Evolutionary conservation across 2,888 invertebrate genomes (phyloP), one percentile per base, ranked within the genome.

Genomic region (Pediacus dermestoides): DNA sequence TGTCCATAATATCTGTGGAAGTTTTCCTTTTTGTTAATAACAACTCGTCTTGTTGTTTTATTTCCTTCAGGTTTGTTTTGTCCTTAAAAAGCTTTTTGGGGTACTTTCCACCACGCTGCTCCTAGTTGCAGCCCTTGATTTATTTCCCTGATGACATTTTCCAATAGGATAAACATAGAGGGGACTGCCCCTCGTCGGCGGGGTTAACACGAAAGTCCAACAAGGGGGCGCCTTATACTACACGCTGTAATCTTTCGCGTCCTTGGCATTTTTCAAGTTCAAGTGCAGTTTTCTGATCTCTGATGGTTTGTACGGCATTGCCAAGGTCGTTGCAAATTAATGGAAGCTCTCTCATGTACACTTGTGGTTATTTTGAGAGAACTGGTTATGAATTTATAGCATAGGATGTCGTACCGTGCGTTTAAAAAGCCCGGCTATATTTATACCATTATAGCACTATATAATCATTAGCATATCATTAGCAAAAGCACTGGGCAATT

Each of bases 391-490:
- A 38, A 51, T 51, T 47, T 48, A 49, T 51, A 42, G 32, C 42
- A 35, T 31, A 43, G 39, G 27, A 34, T 41, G 37, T 34, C 30
- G 39, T 47, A 35, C 46, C 42, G 48, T 39, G 39, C 40, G 46
- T 31, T 43, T 34, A 46, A 46, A 46, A 46, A 49, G 44, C 27
- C 9, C n/a, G 38, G 37, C 48, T 51, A 48, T 50, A 48, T 53
- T 52, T 48, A 50, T 46, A 38, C 34, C 43, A 48, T 52, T 51
- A 53, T 50, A 44, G 46, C 46, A 38, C 37, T 43, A 47, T 37
- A 40, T 43, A 47, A 47, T 53, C 47, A 49, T 53, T 52, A 52
- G 46, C 53, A 53, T 53, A 53, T 46, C 50, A 52, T 53, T 52
- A 52, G 41, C 44, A 35, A 34, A 26, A 30, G 36, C 6, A 16